Evolutionary conservation across 2,888 invertebrate genomes (phyloP), one percentile per base, ranked within the genome.

Genomic region (Limnephilus marmoratus): DNA sequence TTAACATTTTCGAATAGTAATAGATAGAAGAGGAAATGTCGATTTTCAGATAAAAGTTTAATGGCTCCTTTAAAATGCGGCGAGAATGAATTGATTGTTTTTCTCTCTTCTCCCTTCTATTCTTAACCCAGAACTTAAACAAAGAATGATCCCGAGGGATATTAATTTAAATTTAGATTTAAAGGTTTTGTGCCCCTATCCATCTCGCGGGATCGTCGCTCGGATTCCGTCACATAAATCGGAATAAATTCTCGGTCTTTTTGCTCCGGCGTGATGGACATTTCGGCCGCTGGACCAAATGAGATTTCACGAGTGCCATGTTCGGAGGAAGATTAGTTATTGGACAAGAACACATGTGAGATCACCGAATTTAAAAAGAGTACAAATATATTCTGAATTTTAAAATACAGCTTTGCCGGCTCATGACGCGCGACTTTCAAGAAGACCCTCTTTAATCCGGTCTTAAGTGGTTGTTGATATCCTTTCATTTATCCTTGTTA

Each of bases 161-260:
- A 68, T 68, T 68, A 68, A 68, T n/a, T 68, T 68, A 68, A 68
- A 68, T 68, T 68, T 68, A 24, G 68, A 68, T 83, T 37, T 83
- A 83, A 83, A 83, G 83, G 83, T 83, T 83, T 83, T 24, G 83
- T 83, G 37, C 83, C 83, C 83, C 83, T 83, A 83, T 41, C 12
- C 34, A 83, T 34, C 37, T 83, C 83, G 24, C 37, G 41, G 83
- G 83, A 83, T 41, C 83, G 83, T 83, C 24, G 83, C 37, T 41
- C 37, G 83, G 41, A 83, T 83, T 83, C 83, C 83, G 41, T 83
- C 83, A 83, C 83, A 37, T 34, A 41, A 83, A 83, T 83, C 83
- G 31, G 83, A 83, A 83, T 83, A 83, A 83, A 83, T 83, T 83
- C 34, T 83, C 24, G 5, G 83, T 34, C 83, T 83, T 83, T 83